These are phyloP conservation scores for Pteronura brasiliensis DNA, from an alignment of 2,113 vertebrate species.

Conservation along the genomic window DNA sequence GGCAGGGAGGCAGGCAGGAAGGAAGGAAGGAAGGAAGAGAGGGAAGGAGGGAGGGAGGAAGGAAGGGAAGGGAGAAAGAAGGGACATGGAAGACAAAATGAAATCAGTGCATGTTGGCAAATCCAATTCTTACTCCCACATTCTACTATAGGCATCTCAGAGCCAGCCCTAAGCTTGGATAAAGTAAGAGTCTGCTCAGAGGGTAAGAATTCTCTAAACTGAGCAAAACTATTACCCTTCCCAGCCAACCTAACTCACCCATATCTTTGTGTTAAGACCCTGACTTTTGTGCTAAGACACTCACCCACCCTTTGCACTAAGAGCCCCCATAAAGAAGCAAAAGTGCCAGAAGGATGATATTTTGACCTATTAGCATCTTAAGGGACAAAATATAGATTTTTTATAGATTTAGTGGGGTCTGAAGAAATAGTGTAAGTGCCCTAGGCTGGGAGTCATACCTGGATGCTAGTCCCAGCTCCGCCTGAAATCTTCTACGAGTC, in stretches of 20 bases:
- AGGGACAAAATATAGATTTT: background rate
- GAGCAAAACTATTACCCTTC: background rate
- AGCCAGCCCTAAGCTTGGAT: background rate
- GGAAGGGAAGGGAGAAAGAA: background rate
- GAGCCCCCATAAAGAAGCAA: background rate
- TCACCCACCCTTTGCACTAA: background rate
- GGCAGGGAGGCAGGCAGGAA: background rate
- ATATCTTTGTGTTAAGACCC: background rate
- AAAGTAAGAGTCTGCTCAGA: background rate
- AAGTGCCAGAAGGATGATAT: background rate
- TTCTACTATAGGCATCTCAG: background rate
- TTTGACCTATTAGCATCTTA: background rate
- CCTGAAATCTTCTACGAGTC: background rate
- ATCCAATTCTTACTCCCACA: background rate
- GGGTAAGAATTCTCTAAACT: background rate
- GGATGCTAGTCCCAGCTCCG: background rate
- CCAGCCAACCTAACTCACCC: background rate
- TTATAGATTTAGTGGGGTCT: background rate
- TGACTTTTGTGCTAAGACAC: background rate
- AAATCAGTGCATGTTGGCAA: background rate
- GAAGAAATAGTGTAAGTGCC: background rate
- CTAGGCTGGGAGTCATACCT: background rate
- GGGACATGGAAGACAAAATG: background rate
- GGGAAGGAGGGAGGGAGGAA: too few species aligned
- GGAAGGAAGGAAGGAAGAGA: fast-evolving